A percentile compares a stretch with the other conserved stretches of the same genome.
These are phyloP conservation scores for Aldrovandia affinis DNA, from an alignment of 2,797 vertebrate species.

Conservation along the genomic window DNA sequence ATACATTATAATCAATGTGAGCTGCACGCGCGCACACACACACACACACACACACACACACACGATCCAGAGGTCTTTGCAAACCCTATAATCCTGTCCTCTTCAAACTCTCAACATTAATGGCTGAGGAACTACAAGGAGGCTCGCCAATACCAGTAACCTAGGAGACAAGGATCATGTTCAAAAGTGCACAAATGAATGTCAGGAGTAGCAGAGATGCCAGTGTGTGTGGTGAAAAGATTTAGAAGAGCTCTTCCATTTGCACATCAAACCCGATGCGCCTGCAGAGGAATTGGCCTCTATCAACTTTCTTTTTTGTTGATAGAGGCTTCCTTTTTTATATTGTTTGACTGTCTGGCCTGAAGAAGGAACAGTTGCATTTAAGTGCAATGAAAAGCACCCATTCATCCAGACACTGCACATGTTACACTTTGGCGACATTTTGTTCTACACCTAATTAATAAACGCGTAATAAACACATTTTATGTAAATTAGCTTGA, in stretches of 20 bases:
- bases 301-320: not conserved
- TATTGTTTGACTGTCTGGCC: not conserved
- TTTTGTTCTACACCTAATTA: not conserved
- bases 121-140: not conserved
- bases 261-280: too few species aligned
- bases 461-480: not conserved
- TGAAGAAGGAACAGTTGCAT: not conserved
- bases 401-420: not conserved
- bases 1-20: too few species aligned
- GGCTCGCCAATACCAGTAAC: not conserved
- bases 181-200: not conserved
- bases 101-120: not conserved
- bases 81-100: not conserved
- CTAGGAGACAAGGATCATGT: not conserved
- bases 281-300: not conserved
- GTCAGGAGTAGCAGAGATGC: not conserved
- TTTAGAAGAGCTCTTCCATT: not conserved
- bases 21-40: too few species aligned
- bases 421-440: not conserved
- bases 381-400: not conserved
- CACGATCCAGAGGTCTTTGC: not conserved
- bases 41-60: too few species aligned
- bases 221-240: not conserved
- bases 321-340: too few species aligned
- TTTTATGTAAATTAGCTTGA: not conserved